phyloP scores from a whole-genome alignment of 2,797 vertebrate species.

The Micropoecilia bifurca region DNA sequence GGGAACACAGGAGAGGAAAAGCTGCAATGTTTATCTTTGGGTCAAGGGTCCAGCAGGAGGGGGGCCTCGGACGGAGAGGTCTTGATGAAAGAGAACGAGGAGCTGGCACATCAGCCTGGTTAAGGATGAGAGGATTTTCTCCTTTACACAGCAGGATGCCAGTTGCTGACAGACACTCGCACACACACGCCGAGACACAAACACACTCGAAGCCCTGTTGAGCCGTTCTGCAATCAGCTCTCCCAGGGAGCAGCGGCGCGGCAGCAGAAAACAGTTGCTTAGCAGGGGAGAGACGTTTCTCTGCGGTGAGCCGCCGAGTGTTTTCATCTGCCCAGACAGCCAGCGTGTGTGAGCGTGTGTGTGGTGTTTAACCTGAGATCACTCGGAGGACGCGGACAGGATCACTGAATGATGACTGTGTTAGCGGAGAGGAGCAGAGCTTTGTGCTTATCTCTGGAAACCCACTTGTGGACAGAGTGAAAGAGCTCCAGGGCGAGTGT shows the following conservation, averaged over 20 bases:
- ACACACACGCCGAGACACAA: constrained; percentile 39
- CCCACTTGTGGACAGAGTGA: constrained; percentile 29
- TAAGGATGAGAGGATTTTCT: constrained; percentile 71
- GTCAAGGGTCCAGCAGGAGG: constrained; percentile 57
- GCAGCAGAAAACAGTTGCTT: constrained; percentile 62
- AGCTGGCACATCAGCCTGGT: constrained; percentile 61
- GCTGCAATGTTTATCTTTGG: constrained; percentile 35
- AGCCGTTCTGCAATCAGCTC: constrained; percentile 62
- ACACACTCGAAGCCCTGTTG: constrained; percentile 42
- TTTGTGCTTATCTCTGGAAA: constrained; percentile 43
- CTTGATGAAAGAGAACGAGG: constrained; percentile 69
- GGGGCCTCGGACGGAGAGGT: constrained; percentile 36
- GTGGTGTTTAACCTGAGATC: constrained; percentile 60
- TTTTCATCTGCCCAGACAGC: constrained; percentile 60
- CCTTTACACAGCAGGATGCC: constrained; percentile 51
- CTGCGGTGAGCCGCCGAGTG: constrained; percentile 43
- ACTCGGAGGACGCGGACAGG: constrained; percentile 49
- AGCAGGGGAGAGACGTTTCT: constrained; percentile 56
- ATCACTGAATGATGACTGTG: constrained; percentile 51
- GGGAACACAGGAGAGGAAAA: constrained; percentile 13
- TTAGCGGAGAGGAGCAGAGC: constrained; percentile 33
- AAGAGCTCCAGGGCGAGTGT: constrained; percentile 6
- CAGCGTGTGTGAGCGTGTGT: constrained; percentile 9
- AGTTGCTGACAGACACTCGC: constrained; percentile 38
- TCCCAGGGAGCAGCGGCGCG: constrained; percentile 54